Evolutionary conservation across 2,797 vertebrate species (phyloP).

Genomic region (Arremon brunneinucha): DNA sequence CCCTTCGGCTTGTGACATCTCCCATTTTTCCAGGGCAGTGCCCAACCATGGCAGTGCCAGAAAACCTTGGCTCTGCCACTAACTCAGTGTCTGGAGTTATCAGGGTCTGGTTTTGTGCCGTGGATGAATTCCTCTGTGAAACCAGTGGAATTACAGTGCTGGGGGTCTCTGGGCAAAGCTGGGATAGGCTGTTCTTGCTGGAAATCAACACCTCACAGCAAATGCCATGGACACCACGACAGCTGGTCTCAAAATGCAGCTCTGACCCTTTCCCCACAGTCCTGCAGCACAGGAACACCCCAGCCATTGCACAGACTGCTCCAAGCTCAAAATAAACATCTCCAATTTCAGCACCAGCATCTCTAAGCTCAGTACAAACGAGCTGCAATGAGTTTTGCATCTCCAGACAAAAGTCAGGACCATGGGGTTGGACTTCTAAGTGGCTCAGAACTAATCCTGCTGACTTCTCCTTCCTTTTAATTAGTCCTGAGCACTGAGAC

Average conservation of each 20-base stretch:
- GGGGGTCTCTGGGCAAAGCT: background rate
- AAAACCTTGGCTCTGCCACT: background rate
- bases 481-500: background rate
- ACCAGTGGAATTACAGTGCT: background rate
- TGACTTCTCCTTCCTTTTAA: background rate
- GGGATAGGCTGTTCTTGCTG: background rate
- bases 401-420: background rate
- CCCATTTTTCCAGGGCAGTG: background rate
- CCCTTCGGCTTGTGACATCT: background rate
- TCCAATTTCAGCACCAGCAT: no score
- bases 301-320: background rate
- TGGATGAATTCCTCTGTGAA: background rate
- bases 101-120: rapidly evolving
- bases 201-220: background rate
- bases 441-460: background rate
- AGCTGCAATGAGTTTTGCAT: background rate
- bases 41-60: background rate
- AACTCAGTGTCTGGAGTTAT: background rate
- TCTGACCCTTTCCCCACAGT: background rate
- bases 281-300: background rate
- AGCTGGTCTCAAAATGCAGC: rapidly evolving
- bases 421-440: background rate
- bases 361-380: background rate
- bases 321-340: rapidly evolving
- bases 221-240: rapidly evolving